These are phyloP conservation scores for Lasiurus cinereus DNA, from an alignment of 2,113 vertebrate species.

Conservation along the genomic window DNA sequence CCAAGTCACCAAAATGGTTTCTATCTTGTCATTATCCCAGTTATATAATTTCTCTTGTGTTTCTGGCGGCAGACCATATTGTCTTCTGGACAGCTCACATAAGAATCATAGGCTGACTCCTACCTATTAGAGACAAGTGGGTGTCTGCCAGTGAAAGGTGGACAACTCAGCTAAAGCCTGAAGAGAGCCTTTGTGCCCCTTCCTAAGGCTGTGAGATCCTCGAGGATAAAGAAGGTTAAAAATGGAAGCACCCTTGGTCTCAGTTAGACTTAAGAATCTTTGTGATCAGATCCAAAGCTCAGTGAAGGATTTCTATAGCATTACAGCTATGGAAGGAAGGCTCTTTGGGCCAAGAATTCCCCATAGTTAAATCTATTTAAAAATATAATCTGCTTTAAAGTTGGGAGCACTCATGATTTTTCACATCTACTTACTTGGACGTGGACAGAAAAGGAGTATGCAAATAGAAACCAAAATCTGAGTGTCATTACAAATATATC, in stretches of 20 bases:
- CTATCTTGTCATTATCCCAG: not conserved
- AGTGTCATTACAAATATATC: not conserved
- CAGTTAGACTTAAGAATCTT: slow-evolving; percentile 46
- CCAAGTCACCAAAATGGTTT: not conserved
- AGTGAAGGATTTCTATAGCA: slow-evolving; percentile 33
- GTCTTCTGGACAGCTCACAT: not conserved
- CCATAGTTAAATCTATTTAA: not conserved
- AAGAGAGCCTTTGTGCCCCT: slow-evolving; percentile 32
- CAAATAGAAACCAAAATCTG: not conserved
- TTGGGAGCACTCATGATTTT: slow-evolving; percentile 1
- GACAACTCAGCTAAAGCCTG: not conserved
- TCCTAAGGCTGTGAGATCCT: slow-evolving; percentile 30
- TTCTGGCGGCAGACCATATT: not conserved
- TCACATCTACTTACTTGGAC: not conserved
- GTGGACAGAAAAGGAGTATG: not conserved
- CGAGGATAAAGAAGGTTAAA: slow-evolving; percentile 41
- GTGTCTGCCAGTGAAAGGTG: not conserved
- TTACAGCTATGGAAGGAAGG: not conserved
- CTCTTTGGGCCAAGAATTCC: slow-evolving; percentile 38
- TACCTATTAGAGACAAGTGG: not conserved
- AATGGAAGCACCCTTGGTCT: slow-evolving; percentile 19
- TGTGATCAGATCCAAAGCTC: slow-evolving; percentile 30
- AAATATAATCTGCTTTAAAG: slow-evolving; percentile 44
- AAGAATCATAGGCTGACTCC: not conserved
- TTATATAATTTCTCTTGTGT: not conserved